Conservation (phyloP, 2,888 invertebrate genomes). For the Epinotia nisella region DNA sequence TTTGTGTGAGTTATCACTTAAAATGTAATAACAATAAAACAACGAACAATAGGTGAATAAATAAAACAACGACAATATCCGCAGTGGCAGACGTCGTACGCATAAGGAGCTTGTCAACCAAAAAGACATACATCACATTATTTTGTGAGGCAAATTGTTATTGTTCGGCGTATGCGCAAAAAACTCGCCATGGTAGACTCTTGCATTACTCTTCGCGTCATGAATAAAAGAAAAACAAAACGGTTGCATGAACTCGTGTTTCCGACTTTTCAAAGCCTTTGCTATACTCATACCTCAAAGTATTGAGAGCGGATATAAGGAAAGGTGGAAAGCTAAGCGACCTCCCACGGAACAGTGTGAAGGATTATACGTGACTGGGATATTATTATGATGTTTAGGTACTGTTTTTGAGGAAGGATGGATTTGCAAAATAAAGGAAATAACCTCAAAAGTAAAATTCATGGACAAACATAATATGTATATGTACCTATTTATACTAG, state of each 20-base stretch:
- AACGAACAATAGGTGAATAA: constrained; percentile 50
- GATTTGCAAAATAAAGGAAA: constrained; percentile 31
- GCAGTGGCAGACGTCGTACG: constrained; percentile 37
- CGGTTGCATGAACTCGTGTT: constrained; percentile 6
- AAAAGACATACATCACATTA: constrained; percentile 51
- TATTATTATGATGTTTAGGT: constrained; percentile 42
- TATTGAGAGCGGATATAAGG: constrained; percentile 46
- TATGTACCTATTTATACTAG: neutral
- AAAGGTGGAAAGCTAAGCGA: constrained; percentile 52
- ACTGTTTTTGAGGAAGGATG: constrained; percentile 27
- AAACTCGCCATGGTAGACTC: constrained; percentile 53
- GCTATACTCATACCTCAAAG: constrained; percentile 22
- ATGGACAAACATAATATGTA: neutral
- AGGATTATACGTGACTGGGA: constrained; percentile 53
- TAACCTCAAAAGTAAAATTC: constrained; percentile 17
- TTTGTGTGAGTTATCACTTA: constrained; percentile 2
- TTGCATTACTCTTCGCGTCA: constrained; percentile 19
- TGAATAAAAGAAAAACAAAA: constrained; percentile 20
- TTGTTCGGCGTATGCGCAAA: constrained; percentile 54
- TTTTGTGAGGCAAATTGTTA: constrained; percentile 54
- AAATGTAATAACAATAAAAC: constrained; percentile 43
- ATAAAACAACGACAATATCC: constrained; percentile 49
- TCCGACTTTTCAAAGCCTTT: constrained; percentile 25
- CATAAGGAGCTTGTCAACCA: constrained; percentile 52
- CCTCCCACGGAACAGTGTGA: constrained; percentile 48